These are phyloP conservation scores for Cataglyphis livida DNA, from an alignment of 2,888 invertebrate genomes.

Conservation along the genomic window DNA sequence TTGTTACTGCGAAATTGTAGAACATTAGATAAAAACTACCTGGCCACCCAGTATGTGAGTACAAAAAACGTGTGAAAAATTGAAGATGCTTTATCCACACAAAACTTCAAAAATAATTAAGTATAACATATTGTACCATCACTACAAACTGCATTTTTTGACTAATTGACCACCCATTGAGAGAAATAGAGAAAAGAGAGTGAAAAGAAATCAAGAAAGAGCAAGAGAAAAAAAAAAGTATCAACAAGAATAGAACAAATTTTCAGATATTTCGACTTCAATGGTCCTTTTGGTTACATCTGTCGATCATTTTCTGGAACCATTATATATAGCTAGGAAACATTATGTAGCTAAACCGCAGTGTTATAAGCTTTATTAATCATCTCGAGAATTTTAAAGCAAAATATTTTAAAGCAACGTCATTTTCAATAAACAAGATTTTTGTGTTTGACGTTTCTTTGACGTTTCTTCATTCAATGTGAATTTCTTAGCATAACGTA, in stretches of 20 bases:
- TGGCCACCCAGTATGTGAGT: slow-evolving; percentile 61
- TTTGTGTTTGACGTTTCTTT: not conserved
- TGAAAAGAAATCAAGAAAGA: too few species aligned
- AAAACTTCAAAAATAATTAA: slow-evolving; percentile 76
- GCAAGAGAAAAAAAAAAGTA: not conserved
- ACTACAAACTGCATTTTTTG: not conserved
- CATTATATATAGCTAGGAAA: not conserved
- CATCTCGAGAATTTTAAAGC: not conserved
- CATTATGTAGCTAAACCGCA: not conserved
- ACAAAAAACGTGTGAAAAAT: slow-evolving; percentile 80
- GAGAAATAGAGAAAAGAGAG: slow-evolving; percentile 49
- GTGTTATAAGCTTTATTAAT: slow-evolving; percentile 7
- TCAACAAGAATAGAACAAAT: slow-evolving; percentile 31
- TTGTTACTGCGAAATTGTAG: not conserved
- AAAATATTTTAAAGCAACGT: not conserved
- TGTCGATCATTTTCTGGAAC: not conserved
- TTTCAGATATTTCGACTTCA: slow-evolving; percentile 18
- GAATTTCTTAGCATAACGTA: not conserved
- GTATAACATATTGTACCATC: slow-evolving; percentile 63
- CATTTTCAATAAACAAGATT: not conserved
- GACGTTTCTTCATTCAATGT: not conserved
- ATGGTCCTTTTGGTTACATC: not conserved
- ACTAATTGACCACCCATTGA: slow-evolving; percentile 68
- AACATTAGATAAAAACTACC: slow-evolving; percentile 54
- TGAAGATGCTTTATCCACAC: slow-evolving; percentile 79